Evolutionary conservation across 2,888 invertebrate genomes (phyloP).

Genomic region (Lumbricus terrestris): DNA sequence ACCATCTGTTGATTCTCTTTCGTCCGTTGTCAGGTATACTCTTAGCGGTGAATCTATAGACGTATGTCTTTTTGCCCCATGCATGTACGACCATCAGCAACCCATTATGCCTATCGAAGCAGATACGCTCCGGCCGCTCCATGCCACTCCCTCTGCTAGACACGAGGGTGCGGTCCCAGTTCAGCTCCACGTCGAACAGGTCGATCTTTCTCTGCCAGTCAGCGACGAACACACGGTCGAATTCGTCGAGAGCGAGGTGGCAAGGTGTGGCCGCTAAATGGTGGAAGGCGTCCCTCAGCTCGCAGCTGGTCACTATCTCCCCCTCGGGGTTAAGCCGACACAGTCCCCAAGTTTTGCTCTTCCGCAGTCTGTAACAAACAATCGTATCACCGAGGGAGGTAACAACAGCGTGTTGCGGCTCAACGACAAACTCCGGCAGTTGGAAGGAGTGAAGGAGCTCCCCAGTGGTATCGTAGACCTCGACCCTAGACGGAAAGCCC

Average conservation of each 20-base stretch:
- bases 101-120: neutral
- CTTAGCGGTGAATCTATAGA: neutral
- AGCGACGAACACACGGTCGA: neutral
- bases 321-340: neutral
- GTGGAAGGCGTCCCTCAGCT: neutral
- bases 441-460: neutral
- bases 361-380: neutral
- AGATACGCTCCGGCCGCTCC: neutral
- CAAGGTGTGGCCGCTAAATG: neutral
- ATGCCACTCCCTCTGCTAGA: neutral
- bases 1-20: neutral
- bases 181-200: neutral
- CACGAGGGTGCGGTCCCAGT: neutral
- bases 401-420: neutral
- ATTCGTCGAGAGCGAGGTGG: constrained; percentile 6
- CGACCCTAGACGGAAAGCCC: neutral
- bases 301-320: neutral
- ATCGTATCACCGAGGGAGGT: neutral
- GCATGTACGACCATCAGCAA: neutral
- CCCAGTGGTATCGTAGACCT: neutral
- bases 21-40: neutral
- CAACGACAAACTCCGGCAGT: neutral
- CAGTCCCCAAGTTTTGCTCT: neutral
- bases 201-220: neutral
- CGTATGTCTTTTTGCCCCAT: constrained; percentile 10